Evolutionary conservation across 2,113 vertebrate genomes (phyloP).

Genomic region (Hipposideros armiger): DNA sequence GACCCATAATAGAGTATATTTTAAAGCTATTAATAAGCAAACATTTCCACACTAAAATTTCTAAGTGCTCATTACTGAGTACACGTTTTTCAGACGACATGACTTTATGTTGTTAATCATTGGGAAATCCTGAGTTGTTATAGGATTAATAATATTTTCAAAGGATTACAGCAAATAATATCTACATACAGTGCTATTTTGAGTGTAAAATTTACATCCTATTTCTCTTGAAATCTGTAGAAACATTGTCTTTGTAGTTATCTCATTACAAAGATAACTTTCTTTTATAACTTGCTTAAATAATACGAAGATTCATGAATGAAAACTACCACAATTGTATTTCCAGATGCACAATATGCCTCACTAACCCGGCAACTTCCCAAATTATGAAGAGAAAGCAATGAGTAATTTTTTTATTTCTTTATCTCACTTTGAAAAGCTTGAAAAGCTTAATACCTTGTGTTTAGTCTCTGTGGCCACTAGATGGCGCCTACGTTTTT

Average conservation of each 20-base stretch:
- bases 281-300: slow-evolving; percentile 34
- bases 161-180: not conserved
- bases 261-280: not conserved
- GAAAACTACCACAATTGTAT: no score
- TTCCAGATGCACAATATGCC: not conserved
- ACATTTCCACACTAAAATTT: not conserved
- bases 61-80: not conserved
- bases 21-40: slow-evolving; percentile 13
- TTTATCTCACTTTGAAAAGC: not conserved
- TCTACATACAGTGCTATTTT: not conserved
- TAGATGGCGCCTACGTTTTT: not conserved
- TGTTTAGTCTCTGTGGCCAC: not conserved
- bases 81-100: not conserved
- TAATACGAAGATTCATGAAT: not conserved
- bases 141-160: not conserved
- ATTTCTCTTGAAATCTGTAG: not conserved
- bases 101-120: not conserved
- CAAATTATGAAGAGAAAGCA: not conserved
- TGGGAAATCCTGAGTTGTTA: not conserved
- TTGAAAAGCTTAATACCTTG: not conserved
- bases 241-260: not conserved
- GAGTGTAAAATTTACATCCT: not conserved
- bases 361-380: not conserved
- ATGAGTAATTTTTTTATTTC: not conserved
- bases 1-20: not conserved